Base-by-base conservation (phyloP, 2,888 invertebrate species). In the Incurvaria masculella region DNA sequence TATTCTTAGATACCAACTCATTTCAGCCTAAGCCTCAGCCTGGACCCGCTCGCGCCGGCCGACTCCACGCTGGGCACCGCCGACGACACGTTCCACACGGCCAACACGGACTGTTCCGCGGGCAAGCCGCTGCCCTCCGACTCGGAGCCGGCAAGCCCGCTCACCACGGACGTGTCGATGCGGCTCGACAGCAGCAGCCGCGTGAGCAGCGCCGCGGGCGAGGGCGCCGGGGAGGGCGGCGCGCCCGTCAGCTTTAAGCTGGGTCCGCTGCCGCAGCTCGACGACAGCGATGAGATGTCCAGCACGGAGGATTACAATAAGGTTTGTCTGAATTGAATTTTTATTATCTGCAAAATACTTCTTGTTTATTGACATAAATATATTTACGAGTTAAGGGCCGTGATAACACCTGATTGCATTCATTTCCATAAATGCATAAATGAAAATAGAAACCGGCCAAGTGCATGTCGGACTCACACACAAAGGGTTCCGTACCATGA, bases 1-100 rank as follows among this genome's bases (percentile, higher is more conserved):
- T 33, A 14, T 2, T 41, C n/a, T n/a, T 23, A 26, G 4, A 3
- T 48, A 54, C 46, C 49, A 53, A n/a, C n/a, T n/a, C n/a, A n/a
- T 63, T 64, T 23, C 63, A 89, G 88, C 52, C 70, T 91, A 47
- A 87, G 86, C 50, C 69, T 91, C 43, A 86, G 87, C 61, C 69
- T 90, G 50, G 84, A 82, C 56, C 80, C 81, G 17, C 70, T 79
- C 0, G 64, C 79, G 14, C 79, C 79, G 0, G 75, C 79, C 0
- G 72, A 71, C 47, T 66, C 76, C 4, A 64, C 64, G 1, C 56
- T 72, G 54, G n/a, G 21, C 4, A 60, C 60, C 1, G 66, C 84
- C 47, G 84, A 82, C 52, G 88, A 87, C 58, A 86, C 88, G 1
- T 91, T 87, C 70, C 89, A 89, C 69, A 89, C 90, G 18, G 89